Percentiles rank a stretch among this genome's conserved stretches.
Evolutionary conservation across 2,888 invertebrate species (phyloP).

Genomic region (Zaprionus obscuricornis): DNA sequence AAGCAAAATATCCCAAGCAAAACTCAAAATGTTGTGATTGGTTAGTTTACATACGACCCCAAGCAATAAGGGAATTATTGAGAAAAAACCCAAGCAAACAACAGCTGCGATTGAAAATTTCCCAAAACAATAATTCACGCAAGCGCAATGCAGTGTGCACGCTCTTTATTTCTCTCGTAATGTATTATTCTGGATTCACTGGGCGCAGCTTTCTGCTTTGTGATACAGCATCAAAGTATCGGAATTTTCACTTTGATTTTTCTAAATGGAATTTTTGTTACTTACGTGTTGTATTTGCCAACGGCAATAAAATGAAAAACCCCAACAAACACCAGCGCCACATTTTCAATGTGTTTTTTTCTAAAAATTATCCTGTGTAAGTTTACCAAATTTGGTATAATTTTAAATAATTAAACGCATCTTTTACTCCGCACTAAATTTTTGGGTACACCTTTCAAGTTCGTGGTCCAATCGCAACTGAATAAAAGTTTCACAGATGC

Average conservation of each 20-base stretch:
- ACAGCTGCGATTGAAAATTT: constrained; percentile 33
- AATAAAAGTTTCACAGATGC: constrained; percentile 15
- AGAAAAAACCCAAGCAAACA: too few species aligned
- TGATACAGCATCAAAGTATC: constrained; percentile 63
- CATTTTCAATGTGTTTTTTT: constrained; percentile 47
- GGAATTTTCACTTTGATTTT: constrained; percentile 61
- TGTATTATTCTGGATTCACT: too few species aligned
- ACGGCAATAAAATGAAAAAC: constrained; percentile 58
- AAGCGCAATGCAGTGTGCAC: constrained; percentile 34
- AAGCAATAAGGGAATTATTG: too few species aligned
- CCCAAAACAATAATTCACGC: constrained; percentile 72
- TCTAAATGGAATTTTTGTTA: not conserved
- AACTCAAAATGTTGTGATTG: too few species aligned
- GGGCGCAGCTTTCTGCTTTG: constrained; percentile 49
- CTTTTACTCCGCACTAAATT: constrained; percentile 1
- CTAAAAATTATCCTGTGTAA: not conserved
- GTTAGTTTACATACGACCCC: too few species aligned
- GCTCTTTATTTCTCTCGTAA: not conserved
- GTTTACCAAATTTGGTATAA: constrained; percentile 2
- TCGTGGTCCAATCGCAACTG: constrained; percentile 44
- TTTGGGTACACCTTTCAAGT: constrained; percentile 33
- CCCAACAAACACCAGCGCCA: constrained; percentile 57
- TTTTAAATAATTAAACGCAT: constrained; percentile 12
- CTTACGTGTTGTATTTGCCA: constrained; percentile 74
- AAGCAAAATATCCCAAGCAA: constrained; percentile 36